A percentile compares a stretch with the other conserved stretches of the same genome.
Evolutionary conservation across 2,797 vertebrate species (phyloP).

Genomic region (Gephyroberyx darwinii): DNA sequence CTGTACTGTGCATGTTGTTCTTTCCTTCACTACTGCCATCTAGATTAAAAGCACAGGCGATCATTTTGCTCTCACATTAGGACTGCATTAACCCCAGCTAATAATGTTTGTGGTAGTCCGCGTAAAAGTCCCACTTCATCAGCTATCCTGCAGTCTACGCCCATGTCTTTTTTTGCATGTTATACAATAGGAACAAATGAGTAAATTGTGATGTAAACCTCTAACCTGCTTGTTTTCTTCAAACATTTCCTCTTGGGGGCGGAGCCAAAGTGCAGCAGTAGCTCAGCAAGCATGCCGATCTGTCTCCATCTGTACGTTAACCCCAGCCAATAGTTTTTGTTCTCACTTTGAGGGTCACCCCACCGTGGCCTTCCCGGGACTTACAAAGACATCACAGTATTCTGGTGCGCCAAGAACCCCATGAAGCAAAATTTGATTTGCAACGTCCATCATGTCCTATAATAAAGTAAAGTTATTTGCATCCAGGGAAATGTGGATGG

Average conservation of each 20-base stretch:
- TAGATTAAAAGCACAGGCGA: constrained; percentile 17
- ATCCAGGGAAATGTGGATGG: constrained; percentile 27
- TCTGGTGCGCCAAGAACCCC: constrained; percentile 47
- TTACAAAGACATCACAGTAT: constrained; percentile 44
- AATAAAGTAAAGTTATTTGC: constrained; percentile 39
- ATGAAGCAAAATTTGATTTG: constrained; percentile 55
- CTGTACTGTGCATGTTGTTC: constrained; percentile 13
- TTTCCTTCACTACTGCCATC: constrained; percentile 16
- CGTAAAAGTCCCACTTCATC: no score
- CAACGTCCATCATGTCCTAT: constrained; percentile 48
- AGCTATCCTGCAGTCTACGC: no score
- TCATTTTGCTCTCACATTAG: constrained; percentile 15
- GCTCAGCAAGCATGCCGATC: not conserved
- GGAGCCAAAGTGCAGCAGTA: constrained; percentile 7
- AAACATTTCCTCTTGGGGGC: not conserved
- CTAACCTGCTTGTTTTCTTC: not conserved
- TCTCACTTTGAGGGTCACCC: constrained; percentile 52
- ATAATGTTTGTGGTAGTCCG: not conserved
- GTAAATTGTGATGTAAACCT: no score
- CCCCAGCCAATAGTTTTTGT: constrained; percentile 37
- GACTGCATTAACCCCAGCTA: constrained; percentile 12
- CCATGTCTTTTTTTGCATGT: no score
- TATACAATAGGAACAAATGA: no score
- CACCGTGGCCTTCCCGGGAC: constrained; percentile 9
- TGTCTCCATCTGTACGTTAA: constrained; percentile 21